A percentile compares a stretch with the other conserved stretches of the same genome.
Evolutionary conservation across 2,113 vertebrate genomes (phyloP).

Genomic region (Hyla sarda): DNA sequence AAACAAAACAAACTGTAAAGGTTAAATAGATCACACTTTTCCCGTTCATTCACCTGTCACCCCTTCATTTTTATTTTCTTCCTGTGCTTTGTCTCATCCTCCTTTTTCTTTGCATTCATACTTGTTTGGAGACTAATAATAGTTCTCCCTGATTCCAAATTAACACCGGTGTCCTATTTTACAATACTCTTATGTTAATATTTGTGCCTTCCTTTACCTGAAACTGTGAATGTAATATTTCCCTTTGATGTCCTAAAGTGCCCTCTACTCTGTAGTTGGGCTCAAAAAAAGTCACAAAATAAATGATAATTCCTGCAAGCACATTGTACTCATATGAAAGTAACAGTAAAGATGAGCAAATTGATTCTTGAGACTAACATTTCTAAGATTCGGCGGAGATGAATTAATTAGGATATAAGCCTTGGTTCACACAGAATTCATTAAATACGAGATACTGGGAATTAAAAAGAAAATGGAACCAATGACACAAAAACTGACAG

Average conservation of each 20-base stretch:
- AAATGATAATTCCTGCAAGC: neutral
- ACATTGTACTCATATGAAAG: neutral
- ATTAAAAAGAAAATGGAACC: neutral
- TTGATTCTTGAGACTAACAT: slow-evolving; percentile 5
- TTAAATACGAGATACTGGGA: neutral
- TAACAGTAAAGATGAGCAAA: slow-evolving; percentile 7
- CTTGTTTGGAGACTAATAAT: too few species aligned
- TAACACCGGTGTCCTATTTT: neutral
- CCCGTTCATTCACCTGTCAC: too few species aligned
- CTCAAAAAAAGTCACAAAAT: neutral
- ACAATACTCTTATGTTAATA: too few species aligned
- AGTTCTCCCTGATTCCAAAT: neutral
- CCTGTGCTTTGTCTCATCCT: too few species aligned
- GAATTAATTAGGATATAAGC: neutral
- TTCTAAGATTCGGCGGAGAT: neutral
- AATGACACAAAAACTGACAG: neutral
- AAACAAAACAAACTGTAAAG: too few species aligned
- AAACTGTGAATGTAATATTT: too few species aligned
- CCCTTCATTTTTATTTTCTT: too few species aligned
- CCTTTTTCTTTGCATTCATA: too few species aligned
- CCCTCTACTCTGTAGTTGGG: too few species aligned
- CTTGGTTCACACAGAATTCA: slow-evolving; percentile 3
- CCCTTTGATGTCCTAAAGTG: too few species aligned
- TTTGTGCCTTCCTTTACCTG: too few species aligned
- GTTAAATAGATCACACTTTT: too few species aligned